Conservation (phyloP, 1,140 invertebrate species). For the Sesamia nonagrioides region DNA sequence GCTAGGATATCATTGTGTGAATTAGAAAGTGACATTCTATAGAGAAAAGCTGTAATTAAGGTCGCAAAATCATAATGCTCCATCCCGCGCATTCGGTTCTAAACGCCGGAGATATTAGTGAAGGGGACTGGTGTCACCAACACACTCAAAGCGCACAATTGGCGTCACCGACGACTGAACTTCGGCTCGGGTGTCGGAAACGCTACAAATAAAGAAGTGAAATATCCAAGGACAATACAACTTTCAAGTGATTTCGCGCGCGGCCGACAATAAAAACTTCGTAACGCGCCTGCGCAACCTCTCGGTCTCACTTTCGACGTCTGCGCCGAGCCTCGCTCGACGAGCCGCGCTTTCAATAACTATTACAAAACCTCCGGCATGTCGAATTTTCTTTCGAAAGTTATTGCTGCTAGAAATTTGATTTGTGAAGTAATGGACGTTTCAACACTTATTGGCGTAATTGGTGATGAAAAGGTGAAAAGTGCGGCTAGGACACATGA, state of each 20-base stretch:
- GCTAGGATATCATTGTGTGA: constrained; percentile 41
- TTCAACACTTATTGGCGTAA: constrained; percentile 29
- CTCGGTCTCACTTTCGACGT: constrained; percentile 85
- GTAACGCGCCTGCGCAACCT: constrained; percentile 85
- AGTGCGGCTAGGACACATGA: constrained; percentile 34
- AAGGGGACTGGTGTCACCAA: constrained; percentile 73
- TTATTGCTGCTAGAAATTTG: constrained; percentile 64
- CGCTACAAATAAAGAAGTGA: constrained; percentile 85
- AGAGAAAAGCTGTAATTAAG: constrained; percentile 30
- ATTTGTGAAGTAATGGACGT: constrained; percentile 52
- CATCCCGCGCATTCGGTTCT: constrained; percentile 52
- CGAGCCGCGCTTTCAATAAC: constrained; percentile 80
- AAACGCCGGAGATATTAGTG: constrained; percentile 71
- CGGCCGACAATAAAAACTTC: constrained; percentile 86
- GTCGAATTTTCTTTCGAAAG: constrained; percentile 81
- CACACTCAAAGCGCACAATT: constrained; percentile 75
- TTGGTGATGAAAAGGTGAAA: constrained; percentile 45
- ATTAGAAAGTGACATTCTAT: constrained; percentile 43
- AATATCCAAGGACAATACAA: constrained; percentile 87
- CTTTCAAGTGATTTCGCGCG: constrained; percentile 87
- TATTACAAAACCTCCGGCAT: constrained; percentile 80
- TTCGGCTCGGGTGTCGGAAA: constrained; percentile 83
- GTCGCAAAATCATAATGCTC: constrained; percentile 4
- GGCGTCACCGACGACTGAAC: constrained; percentile 77
- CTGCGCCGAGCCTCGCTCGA: constrained; percentile 71